These are phyloP conservation scores for Pangasius mekongensis DNA, from an alignment of 2,797 vertebrate genomes.

Conservation along the genomic window DNA sequence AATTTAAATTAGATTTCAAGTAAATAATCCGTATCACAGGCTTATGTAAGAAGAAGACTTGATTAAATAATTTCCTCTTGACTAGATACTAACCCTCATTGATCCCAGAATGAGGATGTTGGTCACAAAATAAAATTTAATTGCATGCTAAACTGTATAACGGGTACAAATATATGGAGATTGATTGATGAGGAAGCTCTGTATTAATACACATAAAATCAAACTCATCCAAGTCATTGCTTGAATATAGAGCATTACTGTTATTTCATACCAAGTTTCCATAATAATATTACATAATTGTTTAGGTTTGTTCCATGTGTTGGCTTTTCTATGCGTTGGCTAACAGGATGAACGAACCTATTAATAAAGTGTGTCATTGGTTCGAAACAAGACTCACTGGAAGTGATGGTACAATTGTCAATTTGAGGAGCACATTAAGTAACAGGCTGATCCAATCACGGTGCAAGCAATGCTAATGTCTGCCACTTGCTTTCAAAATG, in stretches of 20 bases:
- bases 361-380: background rate
- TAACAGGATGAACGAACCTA: background rate
- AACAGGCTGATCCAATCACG: background rate
- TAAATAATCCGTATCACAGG: slow-evolving; percentile 19
- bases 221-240: background rate
- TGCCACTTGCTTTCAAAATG: background rate
- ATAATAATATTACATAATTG: background rate
- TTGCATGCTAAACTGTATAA: slow-evolving; percentile 8
- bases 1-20: slow-evolving; percentile 30
- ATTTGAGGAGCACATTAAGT: too few species aligned
- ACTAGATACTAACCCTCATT: slow-evolving; percentile 17
- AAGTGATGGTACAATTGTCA: background rate
- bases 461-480: background rate
- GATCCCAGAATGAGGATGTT: slow-evolving; percentile 10
- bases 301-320: background rate
- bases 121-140: slow-evolving; percentile 10
- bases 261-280: background rate
- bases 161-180: slow-evolving; percentile 14
- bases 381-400: background rate
- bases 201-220: background rate
- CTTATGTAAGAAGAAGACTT: slow-evolving; percentile 11
- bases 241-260: background rate
- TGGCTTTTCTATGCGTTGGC: background rate
- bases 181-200: slow-evolving; percentile 3
- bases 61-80: slow-evolving; percentile 11